Evolutionary conservation across 2,797 vertebrate genomes (phyloP), one percentile per base, ranked within the genome.

Genomic region (Diplodus sargus): DNA sequence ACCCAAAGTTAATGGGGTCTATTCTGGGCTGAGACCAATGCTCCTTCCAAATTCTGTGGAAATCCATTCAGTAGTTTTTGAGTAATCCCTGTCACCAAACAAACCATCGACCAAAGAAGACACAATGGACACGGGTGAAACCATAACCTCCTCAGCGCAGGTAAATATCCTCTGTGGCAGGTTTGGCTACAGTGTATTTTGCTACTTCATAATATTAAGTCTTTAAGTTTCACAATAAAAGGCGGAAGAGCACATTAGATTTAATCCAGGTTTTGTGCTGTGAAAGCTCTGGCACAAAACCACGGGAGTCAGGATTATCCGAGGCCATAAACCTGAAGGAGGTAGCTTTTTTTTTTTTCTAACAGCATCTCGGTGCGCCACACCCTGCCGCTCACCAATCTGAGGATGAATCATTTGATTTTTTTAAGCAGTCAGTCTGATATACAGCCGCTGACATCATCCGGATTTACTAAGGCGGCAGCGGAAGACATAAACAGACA

Each of bases 401-500:
- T 77, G 34, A 79, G 70, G 73, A 84, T 65, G 77, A 85, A 81
- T 84, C 77, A 83, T 81, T 72, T 82, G 45, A n/a, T 82, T 87
- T 85, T 81, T 39, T 73, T 57, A 56, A 39, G 78, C 48, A 76
- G 67, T 25, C 83, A 17, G 43, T 68, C 54, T 64, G 63, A 84
- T 71, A 74, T 12, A 30, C 68, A 59, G 34, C 59, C 28, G 53
- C 16, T 69, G 85, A 79, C 66, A 67, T 79, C 58, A 76, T 64
- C 60, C n/a, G 14, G 61, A 67, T 81, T 83, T 70, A 68, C 68
- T 22, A 51, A 70, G n/a, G 39, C 2, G 57, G 59, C 53, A 23
- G 39, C 39, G 39, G 18, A 52, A 43, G 12, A 78, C 28, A 17
- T 70, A 78, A 88, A 79, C 77, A 79, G 48, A 28, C 53, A 58